These are phyloP conservation scores for Drosophila ironensis DNA, from an alignment of 1,140 invertebrate genomes.

Conservation along the genomic window DNA sequence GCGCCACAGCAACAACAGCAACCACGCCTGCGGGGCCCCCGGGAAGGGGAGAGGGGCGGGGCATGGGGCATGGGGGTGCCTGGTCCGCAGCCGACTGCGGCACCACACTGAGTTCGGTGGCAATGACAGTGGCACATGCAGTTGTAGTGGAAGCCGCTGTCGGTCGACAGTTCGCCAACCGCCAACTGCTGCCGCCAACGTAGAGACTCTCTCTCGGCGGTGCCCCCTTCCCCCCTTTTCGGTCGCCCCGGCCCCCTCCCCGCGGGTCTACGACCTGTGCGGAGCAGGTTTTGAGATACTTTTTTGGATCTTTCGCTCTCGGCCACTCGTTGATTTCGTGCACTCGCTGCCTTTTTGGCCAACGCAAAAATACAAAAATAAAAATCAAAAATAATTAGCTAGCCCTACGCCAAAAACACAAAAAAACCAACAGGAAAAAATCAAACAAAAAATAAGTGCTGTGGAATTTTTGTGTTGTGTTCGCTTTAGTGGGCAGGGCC, in stretches of 20 bases:
- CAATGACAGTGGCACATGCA: conserved; percentile 82
- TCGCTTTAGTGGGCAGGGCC: conserved; percentile 44
- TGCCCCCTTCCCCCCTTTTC: not conserved
- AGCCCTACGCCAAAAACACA: conserved; percentile 45
- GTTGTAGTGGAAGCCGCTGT: conserved; percentile 80
- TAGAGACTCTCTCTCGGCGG: conserved; percentile 18
- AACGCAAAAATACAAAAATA: conserved; percentile 61
- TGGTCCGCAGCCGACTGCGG: conserved; percentile 46
- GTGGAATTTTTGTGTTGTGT: conserved; percentile 24
- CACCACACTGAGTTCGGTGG: conserved; percentile 82
- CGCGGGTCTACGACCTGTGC: not conserved
- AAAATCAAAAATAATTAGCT: conserved; percentile 61
- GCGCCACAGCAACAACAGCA: conserved; percentile 40
- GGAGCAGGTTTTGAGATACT: conserved; percentile 38
- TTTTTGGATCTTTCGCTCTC: conserved; percentile 13
- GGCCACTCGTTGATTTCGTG: conserved; percentile 40
- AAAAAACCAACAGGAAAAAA: conserved; percentile 7
- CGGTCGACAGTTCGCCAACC: conserved; percentile 67
- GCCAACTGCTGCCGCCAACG: conserved; percentile 58
- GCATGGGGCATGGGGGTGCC: not conserved
- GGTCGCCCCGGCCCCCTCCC: not conserved
- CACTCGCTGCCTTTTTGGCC: conserved; percentile 70
- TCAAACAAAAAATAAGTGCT: conserved; percentile 13
- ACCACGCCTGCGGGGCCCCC: not conserved
- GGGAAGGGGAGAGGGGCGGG: not conserved